phyloP scores from a whole-genome alignment of 2,797 vertebrate genomes.

The Protonibea diacanthus region DNA sequence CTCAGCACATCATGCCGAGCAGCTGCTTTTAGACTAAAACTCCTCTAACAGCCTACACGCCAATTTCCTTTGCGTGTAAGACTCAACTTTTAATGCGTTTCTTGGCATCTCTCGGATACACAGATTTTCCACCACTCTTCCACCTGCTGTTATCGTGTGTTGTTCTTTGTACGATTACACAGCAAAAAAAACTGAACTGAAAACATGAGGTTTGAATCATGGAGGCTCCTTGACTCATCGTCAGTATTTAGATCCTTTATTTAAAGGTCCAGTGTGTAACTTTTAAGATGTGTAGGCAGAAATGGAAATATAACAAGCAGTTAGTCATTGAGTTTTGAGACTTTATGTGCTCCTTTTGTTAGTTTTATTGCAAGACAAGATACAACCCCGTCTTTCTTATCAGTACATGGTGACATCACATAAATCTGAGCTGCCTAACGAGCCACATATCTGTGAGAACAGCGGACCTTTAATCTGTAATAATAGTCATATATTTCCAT shows the following conservation, averaged over 20 bases:
- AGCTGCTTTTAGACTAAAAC: slow-evolving; percentile 1
- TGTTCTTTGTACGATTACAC: not conserved
- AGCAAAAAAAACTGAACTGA: not conserved
- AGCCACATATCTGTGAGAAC: not conserved
- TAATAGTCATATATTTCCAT: no score
- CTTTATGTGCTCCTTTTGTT: not conserved
- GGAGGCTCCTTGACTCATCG: fast-evolving
- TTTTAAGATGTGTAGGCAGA: no score
- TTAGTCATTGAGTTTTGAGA: no score
- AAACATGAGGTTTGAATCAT: slow-evolving; percentile 6
- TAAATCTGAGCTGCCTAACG: not conserved
- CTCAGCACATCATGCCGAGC: not conserved
- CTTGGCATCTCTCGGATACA: not conserved
- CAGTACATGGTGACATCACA: not conserved
- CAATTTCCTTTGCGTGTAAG: slow-evolving; percentile 1
- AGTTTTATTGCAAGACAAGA: not conserved
- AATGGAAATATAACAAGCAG: no score
- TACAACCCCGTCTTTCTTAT: not conserved
- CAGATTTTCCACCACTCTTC: not conserved
- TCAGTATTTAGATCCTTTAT: not conserved
- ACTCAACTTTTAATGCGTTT: slow-evolving; percentile 9
- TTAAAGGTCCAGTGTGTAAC: not conserved
- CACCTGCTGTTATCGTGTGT: not conserved
- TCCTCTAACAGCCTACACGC: not conserved
- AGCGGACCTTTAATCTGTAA: not conserved